Percentiles rank a stretch among this genome's conserved stretches.
Conservation (phyloP, 2,888 invertebrate species). For the Caenorhabditis wallacei region DNA sequence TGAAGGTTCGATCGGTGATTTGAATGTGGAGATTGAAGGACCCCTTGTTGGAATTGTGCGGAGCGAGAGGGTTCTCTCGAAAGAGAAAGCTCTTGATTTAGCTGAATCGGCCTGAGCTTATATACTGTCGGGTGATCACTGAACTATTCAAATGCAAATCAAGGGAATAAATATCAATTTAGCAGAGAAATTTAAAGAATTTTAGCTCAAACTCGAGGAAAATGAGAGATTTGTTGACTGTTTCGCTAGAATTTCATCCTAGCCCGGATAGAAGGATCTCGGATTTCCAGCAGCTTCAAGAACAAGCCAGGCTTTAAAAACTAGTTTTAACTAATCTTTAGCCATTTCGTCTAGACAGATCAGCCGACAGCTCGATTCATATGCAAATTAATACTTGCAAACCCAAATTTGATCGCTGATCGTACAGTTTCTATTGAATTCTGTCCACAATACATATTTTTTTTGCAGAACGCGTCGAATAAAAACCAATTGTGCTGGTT, state of each 20-base stretch:
- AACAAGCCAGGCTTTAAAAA: too few species aligned
- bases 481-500: constrained; percentile 20
- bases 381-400: background rate
- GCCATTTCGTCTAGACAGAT: constrained; percentile 2
- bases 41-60: background rate
- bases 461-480: background rate
- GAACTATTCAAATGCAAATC: background rate
- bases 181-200: background rate
- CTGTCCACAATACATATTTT: background rate
- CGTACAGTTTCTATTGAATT: constrained; percentile 6
- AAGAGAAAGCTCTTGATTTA: too few species aligned
- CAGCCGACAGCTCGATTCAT: background rate
- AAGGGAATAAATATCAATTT: background rate
- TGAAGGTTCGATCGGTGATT: constrained; percentile 32
- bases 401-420: constrained; percentile 5
- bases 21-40: background rate
- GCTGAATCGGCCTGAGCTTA: background rate
- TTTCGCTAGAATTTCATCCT: too few species aligned
- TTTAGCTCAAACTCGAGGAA: too few species aligned
- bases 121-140: background rate
- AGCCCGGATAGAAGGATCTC: too few species aligned
- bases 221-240: too few species aligned
- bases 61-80: too few species aligned
- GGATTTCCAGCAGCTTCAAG: too few species aligned
- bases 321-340: background rate